Evolutionary conservation across 2,888 invertebrate genomes (phyloP), one percentile per base, ranked within the genome.

Genomic region (Lutraria lutraria): DNA sequence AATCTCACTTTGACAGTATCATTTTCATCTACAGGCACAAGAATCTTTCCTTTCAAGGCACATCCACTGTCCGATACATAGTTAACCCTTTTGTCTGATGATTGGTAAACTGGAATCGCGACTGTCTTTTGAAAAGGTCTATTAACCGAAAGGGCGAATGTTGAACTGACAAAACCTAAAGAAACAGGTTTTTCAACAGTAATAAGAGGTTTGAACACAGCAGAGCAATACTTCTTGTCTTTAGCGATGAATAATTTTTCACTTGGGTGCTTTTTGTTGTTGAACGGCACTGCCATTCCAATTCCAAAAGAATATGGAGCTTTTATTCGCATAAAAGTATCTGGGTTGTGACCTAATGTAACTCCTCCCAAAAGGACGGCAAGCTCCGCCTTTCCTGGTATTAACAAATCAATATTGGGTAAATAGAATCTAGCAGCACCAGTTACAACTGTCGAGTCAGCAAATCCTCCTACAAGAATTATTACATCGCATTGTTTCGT

Each of bases 221-320:
- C 92, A 43, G 91, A 89, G 60, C 92, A 92, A 81, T 89, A 92
- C 53, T 86, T 85, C 25, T 86, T 83, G 21, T 88, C 87, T 8
- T 79, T 88, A 0, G 90, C 88, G 13, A 87, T 68, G 54, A 92
- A 92, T 54, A 88, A 34, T 80, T 94, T 94, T 25, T 93, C 91
- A 25, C 86, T 85, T 3, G 89, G 89, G 76, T 94, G 92, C 53
- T 81, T 83, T 25, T 87, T 86, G 19, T 90, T 89, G 54, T 92
- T 84, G 76, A 91, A 94, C 21, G 93, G 93, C 83, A 93, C 91
- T 4, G 94, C 92, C 85, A 93, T 93, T 34, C 93, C 92, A 12
- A 93, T 89, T 19, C 94, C 94, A 76, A 91, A 91, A 0, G 93
- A 90, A 54, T 88, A 91, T 80, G 86, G 90, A 31, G 92, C 85